A percentile compares a stretch with the other conserved stretches of the same genome.
These are phyloP conservation scores for Parnassius mnemosyne DNA, from an alignment of 2,888 invertebrate genomes.

Conservation along the genomic window DNA sequence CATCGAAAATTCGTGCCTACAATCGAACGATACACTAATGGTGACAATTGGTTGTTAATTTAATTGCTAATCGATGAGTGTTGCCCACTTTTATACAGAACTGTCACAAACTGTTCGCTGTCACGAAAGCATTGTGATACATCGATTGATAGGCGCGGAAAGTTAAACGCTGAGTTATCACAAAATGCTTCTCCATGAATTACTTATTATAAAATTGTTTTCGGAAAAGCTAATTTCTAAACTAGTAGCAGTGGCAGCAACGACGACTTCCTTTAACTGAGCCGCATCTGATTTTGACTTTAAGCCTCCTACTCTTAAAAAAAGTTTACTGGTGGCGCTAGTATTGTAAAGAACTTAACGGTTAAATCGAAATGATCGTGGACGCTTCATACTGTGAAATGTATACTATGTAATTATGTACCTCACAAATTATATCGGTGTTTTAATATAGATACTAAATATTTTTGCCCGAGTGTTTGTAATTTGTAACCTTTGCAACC, in stretches of 20 bases:
- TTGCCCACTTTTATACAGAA: neutral
- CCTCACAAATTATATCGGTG: conserved; percentile 14
- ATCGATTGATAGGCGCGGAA: too few relatives aligned
- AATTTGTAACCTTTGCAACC: too few relatives aligned
- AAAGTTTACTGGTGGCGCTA: neutral
- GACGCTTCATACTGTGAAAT: conserved; percentile 20
- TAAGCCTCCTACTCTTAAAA: too few relatives aligned
- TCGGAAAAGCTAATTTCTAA: too few relatives aligned
- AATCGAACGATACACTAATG: neutral
- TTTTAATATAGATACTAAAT: neutral
- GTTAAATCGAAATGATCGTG: conserved; percentile 2
- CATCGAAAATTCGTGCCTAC: too few relatives aligned
- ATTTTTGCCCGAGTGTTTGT: conserved; percentile 10
- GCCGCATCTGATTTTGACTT: too few relatives aligned
- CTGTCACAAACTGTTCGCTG: neutral
- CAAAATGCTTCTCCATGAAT: too few relatives aligned
- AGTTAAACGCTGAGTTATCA: too few relatives aligned
- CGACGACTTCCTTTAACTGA: too few relatives aligned
- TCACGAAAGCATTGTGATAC: neutral
- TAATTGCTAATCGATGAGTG: neutral
- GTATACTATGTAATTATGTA: conserved; percentile 18
- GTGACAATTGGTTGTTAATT: neutral
- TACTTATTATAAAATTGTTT: too few relatives aligned
- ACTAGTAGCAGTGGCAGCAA: too few relatives aligned
- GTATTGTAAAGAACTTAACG: neutral